These are phyloP conservation scores for Sitobion miscanthi DNA, from an alignment of 1,140 invertebrate species.

Conservation along the genomic window DNA sequence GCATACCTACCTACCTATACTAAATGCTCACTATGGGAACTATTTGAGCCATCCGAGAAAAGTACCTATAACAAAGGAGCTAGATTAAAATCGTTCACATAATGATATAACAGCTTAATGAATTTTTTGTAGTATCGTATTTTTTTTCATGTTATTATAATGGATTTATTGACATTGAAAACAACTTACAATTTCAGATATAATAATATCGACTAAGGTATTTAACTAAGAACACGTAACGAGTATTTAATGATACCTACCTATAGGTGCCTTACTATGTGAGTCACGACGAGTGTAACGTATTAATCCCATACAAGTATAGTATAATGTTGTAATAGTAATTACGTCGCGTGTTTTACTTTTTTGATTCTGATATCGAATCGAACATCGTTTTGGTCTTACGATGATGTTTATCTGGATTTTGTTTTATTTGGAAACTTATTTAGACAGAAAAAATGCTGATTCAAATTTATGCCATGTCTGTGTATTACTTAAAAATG, in stretches of 20 bases:
- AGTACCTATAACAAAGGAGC: neutral
- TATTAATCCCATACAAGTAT: neutral
- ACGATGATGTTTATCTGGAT: neutral
- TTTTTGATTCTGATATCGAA: neutral
- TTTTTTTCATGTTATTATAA: neutral
- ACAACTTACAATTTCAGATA: conserved; percentile 7
- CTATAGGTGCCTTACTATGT: too few species aligned
- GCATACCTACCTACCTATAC: neutral
- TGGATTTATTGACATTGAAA: neutral
- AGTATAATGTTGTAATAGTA: neutral
- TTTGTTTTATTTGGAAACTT: neutral
- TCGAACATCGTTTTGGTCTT: neutral
- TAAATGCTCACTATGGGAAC: neutral
- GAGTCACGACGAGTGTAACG: neutral
- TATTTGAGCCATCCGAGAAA: neutral
- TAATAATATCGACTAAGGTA: neutral
- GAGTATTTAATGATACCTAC: conserved; percentile 7
- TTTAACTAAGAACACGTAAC: neutral
- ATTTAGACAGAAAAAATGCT: neutral
- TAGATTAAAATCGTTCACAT: neutral
- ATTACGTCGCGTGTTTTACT: neutral
- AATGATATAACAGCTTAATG: neutral
- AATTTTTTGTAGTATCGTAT: neutral
- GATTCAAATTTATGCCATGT: neutral
- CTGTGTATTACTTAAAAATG: neutral